Conservation (phyloP, 1,140 invertebrate genomes). For the Papilio polyxenes region DNA sequence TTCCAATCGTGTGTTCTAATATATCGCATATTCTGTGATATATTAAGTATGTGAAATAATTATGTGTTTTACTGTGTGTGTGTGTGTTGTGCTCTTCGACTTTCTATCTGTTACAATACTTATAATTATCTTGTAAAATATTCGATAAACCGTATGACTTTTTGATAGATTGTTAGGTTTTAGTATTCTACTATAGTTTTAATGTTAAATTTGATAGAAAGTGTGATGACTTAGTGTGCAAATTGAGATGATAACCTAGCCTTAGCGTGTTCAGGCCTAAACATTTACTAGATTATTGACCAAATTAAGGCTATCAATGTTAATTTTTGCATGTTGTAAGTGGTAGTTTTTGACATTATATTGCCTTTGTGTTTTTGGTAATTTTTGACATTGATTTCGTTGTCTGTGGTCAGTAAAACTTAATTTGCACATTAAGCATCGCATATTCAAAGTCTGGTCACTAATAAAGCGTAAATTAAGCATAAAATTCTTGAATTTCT, state of each 20-base stretch:
- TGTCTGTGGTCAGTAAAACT: background rate
- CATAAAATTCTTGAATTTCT: constrained; percentile 27
- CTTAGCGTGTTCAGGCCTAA: background rate
- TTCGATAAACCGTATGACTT: constrained; percentile 5
- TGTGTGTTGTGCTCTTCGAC: constrained; percentile 25
- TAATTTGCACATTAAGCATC: constrained; percentile 29
- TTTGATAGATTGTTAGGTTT: constrained; percentile 31
- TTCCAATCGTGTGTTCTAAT: constrained; percentile 38
- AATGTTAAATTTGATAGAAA: constrained; percentile 35
- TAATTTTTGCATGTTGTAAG: background rate
- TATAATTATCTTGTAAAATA: constrained; percentile 5
- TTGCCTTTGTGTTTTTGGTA: background rate
- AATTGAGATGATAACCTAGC: constrained; percentile 2
- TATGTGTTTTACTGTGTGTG: constrained; percentile 9
- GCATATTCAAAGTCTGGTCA: constrained; percentile 34
- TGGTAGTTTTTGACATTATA: background rate
- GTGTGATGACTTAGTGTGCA: constrained; percentile 4
- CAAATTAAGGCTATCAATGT: background rate
- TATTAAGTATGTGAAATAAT: constrained; percentile 41
- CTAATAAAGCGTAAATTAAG: constrained; percentile 29
- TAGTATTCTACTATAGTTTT: constrained; percentile 31
- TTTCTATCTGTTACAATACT: constrained; percentile 9
- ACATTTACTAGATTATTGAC: background rate
- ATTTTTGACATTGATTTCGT: background rate
- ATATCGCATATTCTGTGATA: constrained; percentile 57